Base-by-base conservation (phyloP, 2,888 invertebrate genomes). In the Heliothis peltigera region DNA sequence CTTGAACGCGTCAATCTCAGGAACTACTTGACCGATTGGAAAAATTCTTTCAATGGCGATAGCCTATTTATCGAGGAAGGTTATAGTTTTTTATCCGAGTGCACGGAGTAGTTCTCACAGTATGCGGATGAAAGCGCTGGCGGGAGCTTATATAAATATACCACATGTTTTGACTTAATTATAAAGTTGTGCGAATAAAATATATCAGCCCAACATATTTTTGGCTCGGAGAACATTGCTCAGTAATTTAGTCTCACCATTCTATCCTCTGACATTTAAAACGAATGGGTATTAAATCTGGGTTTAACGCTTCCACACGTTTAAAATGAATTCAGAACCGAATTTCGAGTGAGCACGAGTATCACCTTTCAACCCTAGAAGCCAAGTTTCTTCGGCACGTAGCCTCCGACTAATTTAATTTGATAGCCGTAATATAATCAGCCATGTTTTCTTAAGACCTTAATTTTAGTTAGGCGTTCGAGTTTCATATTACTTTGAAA, bases 351-450 rank as follows among this genome's bases (percentile, higher is more conserved):
- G 47, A 56, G 51, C 58, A 67, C 53, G 63, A 76, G 76, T 75
- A 65, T 76, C 69, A 73, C 66, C 60, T 69, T 77, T 75, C 65
- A 65, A 72, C 69, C 62, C 46, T 62, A 51, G 52, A 64, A 79
- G 58, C 60, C 60, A 57, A 53, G 63, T 76, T 70, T 51, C 58
- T 54, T 49, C 19, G 19, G 64, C 64, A 62, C 68, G 65, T 65
- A 70, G 65, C 60, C 52, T 64, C 62, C 48, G 56, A 75, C 68
- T 80, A 77, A 77, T 77, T 79, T 70, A 75, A 77, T 74, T 70
- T 67, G 54, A 63, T 67, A 65, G 56, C 64, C 22, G 62, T 65
- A 58, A 73, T 74, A 54, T 75, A 51, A 71, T 71, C 59, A 49
- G 15, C 46, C 44, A 56, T 69, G 73, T 69, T 77, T 75, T 73